phyloP scores from a whole-genome alignment of 2,888 invertebrate species.

The Ommatoiulus sabulosus region DNA sequence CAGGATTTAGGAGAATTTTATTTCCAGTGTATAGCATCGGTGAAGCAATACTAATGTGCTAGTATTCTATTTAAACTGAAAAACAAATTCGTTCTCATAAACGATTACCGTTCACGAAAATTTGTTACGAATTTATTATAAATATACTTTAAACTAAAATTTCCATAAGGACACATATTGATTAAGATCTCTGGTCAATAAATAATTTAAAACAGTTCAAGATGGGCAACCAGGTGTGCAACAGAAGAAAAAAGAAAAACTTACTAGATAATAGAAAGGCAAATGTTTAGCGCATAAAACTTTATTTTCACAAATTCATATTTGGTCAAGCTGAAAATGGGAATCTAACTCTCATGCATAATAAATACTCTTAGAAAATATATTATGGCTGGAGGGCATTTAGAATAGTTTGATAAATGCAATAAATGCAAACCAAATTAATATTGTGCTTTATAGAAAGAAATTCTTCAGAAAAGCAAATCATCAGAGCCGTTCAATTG shows the following conservation, averaged over 20 bases:
- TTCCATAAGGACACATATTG: too few species aligned
- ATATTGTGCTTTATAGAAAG: background rate
- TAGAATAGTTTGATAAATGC: constrained; percentile 7
- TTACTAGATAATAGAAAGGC: too few species aligned
- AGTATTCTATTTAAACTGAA: too few species aligned
- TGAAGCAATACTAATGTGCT: too few species aligned
- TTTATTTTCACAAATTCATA: constrained; percentile 48
- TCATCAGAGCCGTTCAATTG: background rate
- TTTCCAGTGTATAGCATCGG: background rate
- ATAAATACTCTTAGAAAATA: constrained; percentile 48
- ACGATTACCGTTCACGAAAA: too few species aligned
- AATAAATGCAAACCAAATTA: background rate
- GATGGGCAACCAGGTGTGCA: background rate
- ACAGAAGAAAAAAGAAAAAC: background rate
- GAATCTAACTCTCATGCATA: constrained; percentile 29
- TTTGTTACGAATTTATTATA: too few species aligned
- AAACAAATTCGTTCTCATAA: too few species aligned
- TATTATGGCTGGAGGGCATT: constrained; percentile 35
- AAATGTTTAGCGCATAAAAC: background rate
- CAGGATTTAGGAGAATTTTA: background rate
- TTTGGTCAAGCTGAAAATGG: constrained; percentile 47
- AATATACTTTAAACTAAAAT: too few species aligned
- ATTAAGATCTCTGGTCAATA: too few species aligned
- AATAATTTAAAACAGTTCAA: background rate
- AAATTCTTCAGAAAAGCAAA: background rate